A percentile compares a stretch with the other conserved stretches of the same genome.
These are phyloP conservation scores for Caenorhabditis afra DNA, from an alignment of 2,888 invertebrate genomes.

Conservation along the genomic window DNA sequence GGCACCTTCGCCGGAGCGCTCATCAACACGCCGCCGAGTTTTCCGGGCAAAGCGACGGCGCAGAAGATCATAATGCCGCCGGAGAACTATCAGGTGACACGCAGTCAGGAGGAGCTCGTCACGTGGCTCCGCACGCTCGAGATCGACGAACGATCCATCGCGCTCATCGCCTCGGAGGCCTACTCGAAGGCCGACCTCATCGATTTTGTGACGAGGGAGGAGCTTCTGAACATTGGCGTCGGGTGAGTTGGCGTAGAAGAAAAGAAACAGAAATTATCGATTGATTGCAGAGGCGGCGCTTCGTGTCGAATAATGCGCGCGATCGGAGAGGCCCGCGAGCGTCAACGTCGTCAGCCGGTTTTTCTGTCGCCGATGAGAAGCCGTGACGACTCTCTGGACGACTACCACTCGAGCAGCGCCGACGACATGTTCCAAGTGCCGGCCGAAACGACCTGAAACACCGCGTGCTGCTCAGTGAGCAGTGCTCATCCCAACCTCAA, in stretches of 20 bases:
- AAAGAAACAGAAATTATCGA: no score
- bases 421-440: slow-evolving; percentile 69
- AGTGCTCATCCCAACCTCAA: no score
- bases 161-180: slow-evolving; percentile 85
- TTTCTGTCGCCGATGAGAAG: slow-evolving; percentile 67
- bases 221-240: slow-evolving; percentile 88
- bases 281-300: slow-evolving; percentile 67
- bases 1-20: slow-evolving; percentile 10
- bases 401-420: slow-evolving; percentile 70
- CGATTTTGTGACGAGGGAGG: slow-evolving; percentile 88
- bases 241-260: slow-evolving; percentile 86
- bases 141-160: slow-evolving; percentile 86
- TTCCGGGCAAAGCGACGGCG: slow-evolving; percentile 17
- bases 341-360: slow-evolving; percentile 57
- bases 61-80: slow-evolving; percentile 67
- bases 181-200: slow-evolving; percentile 89
- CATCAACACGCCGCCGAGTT: slow-evolving; percentile 33
- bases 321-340: slow-evolving; percentile 63
- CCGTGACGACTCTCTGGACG: slow-evolving; percentile 70
- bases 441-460: slow-evolving; percentile 14
- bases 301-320: slow-evolving; percentile 79
- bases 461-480: no score
- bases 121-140: slow-evolving; percentile 87
- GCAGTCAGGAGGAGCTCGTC: slow-evolving; percentile 84
- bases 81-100: slow-evolving; percentile 45